Evolutionary conservation across 2,888 invertebrate species (phyloP), one percentile per base, ranked within the genome.

Genomic region (Eristalis arbustorum): DNA sequence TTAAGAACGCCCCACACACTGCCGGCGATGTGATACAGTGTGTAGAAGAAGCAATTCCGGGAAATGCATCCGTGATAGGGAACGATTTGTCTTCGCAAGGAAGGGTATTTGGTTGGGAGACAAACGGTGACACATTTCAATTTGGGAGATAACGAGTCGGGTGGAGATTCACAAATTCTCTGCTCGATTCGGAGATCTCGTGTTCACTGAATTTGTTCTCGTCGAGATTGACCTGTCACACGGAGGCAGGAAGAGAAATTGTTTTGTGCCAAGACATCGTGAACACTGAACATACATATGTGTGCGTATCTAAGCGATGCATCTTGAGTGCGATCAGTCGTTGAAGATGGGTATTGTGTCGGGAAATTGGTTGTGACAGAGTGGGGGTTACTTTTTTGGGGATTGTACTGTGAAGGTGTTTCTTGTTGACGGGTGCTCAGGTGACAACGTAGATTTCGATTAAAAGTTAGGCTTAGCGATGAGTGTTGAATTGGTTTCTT

Each of bases 41-140:
- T 64, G 22, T 11, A 1, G 73, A 61, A 49, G 13, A 74, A 74
- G 42, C 64, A 84, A 71, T 73, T 78, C 64, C 14, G 25, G 64
- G 40, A 34, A 73, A 83, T 83, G 83, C 83, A 83, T 83, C 77
- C 40, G 40, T 57, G 42, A 73, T 68, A 28, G 28, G 57, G 57
- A 67, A 59, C 62, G 40, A 83, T 83, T 73, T 78, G 78, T 83
- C 83, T 68, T 78, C 67, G 73, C 8, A 57, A 37, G 23, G 8
- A 75, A 22, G n/a, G 28, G 28, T 66, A 14, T 8, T 31, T 34
- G 22, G 4, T 18, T 13, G 23, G 40, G 13, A 61, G 59, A 72
- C 61, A 72, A 62, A 61, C 37, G 18, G 59, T 72, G 61, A 40
- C 71, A 25, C 61, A 28, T 59, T 73, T 40, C n/a, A 37, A 14